These are phyloP conservation scores for Pterobdella sp. DNA, from an alignment of 2,888 invertebrate species.

Conservation along the genomic window DNA sequence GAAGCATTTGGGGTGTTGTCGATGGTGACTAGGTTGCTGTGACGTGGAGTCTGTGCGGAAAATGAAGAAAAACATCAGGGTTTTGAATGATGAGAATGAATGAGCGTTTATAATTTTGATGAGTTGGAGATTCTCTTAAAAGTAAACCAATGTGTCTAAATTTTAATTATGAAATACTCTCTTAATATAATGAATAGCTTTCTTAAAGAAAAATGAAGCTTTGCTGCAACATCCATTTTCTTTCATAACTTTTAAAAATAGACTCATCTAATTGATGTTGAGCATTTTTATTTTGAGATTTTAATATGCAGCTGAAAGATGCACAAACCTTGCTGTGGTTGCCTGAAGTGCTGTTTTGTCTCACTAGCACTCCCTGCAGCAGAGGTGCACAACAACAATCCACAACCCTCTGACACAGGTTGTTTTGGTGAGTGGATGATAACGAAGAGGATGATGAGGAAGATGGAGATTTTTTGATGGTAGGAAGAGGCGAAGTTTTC, in stretches of 20 bases:
- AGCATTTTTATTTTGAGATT: not conserved
- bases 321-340: not conserved
- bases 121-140: too few relatives aligned
- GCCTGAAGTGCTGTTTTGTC: not conserved
- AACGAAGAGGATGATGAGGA: constrained; percentile 13
- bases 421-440: not conserved
- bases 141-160: too few relatives aligned
- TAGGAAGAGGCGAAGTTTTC: constrained; percentile 4
- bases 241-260: too few relatives aligned
- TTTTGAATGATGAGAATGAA: too few relatives aligned
- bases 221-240: too few relatives aligned
- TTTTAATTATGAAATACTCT: too few relatives aligned
- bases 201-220: too few relatives aligned
- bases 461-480: constrained; percentile 19
- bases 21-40: not conserved
- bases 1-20: constrained; percentile 26
- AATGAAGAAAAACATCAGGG: too few relatives aligned
- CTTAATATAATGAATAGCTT: too few relatives aligned
- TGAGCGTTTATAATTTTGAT: too few relatives aligned
- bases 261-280: too few relatives aligned
- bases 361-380: not conserved
- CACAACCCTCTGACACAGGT: not conserved
- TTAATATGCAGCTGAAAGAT: too few relatives aligned
- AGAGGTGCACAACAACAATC: constrained; percentile 8
- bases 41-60: constrained; percentile 7